Evolutionary conservation across 2,797 vertebrate genomes (phyloP).

Genomic region (Cynodonichthys magdalenae): DNA sequence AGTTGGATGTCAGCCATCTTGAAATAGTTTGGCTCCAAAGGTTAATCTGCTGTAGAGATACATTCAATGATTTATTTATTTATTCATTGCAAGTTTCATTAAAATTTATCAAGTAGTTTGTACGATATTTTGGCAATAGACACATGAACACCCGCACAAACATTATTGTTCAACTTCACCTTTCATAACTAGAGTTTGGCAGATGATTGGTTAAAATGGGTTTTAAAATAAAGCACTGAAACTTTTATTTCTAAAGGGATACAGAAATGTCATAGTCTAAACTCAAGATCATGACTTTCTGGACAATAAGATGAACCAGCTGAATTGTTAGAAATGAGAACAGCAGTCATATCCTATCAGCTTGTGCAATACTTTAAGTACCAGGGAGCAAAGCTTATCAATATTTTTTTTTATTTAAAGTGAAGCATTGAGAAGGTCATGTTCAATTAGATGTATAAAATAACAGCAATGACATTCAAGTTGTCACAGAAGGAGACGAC

Average conservation of each 20-base stretch:
- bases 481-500: constrained; percentile 53
- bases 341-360: constrained; percentile 36
- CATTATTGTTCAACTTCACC: not conserved
- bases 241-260: constrained; percentile 26
- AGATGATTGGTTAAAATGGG: constrained; percentile 1
- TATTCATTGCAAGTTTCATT: too few species aligned
- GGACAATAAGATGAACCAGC: constrained; percentile 2
- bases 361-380: constrained; percentile 44
- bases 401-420: constrained; percentile 46
- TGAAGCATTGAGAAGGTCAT: constrained; percentile 65
- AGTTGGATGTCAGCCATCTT: too few species aligned
- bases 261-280: constrained; percentile 11
- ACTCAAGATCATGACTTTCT: constrained; percentile 5
- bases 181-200: constrained; percentile 6
- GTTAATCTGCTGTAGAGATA: too few species aligned
- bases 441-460: constrained; percentile 65
- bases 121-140: too few species aligned
- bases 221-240: constrained; percentile 10
- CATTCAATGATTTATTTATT: too few species aligned
- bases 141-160: too few species aligned
- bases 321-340: constrained; percentile 18
- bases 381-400: constrained; percentile 38
- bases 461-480: constrained; percentile 67
- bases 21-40: too few species aligned
- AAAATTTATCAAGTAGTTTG: too few species aligned